Evolutionary conservation across 2,113 vertebrate species (phyloP).

Genomic region (Caretta caretta): DNA sequence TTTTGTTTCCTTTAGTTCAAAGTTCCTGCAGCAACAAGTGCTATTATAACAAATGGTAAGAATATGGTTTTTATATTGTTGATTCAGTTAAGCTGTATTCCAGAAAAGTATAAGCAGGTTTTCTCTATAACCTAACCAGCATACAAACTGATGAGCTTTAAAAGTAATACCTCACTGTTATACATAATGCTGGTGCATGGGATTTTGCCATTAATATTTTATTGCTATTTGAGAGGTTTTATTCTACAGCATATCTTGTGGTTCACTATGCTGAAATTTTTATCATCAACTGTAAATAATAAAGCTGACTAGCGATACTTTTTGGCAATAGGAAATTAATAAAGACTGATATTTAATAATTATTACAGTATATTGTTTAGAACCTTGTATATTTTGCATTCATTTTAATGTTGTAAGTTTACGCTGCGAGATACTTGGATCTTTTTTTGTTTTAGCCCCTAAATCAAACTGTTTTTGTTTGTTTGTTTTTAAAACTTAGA

Average conservation of each 20-base stretch:
- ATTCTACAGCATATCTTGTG: not conserved
- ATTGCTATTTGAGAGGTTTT: not conserved
- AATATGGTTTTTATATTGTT: not conserved
- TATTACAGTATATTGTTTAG: not conserved
- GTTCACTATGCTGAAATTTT: not conserved
- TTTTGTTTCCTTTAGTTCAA: constrained; percentile 80
- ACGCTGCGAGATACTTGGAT: not conserved
- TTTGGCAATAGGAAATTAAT: not conserved
- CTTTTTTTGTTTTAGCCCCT: not conserved
- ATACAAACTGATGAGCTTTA: not conserved
- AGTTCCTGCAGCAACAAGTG: constrained; percentile 87
- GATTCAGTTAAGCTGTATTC: not conserved
- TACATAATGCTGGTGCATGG: not conserved
- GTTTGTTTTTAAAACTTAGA: constrained; percentile 64
- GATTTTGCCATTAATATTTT: not conserved
- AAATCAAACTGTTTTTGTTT: not conserved
- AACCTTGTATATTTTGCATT: not conserved
- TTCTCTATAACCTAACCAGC: not conserved
- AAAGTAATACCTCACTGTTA: not conserved
- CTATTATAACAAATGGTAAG: constrained; percentile 90
- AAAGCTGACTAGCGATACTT: not conserved
- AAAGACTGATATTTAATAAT: not conserved
- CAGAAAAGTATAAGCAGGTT: not conserved
- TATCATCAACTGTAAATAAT: not conserved
- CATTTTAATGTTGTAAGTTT: not conserved